Evolutionary conservation across 2,113 vertebrate species (phyloP).

Genomic region (Athene noctua): DNA sequence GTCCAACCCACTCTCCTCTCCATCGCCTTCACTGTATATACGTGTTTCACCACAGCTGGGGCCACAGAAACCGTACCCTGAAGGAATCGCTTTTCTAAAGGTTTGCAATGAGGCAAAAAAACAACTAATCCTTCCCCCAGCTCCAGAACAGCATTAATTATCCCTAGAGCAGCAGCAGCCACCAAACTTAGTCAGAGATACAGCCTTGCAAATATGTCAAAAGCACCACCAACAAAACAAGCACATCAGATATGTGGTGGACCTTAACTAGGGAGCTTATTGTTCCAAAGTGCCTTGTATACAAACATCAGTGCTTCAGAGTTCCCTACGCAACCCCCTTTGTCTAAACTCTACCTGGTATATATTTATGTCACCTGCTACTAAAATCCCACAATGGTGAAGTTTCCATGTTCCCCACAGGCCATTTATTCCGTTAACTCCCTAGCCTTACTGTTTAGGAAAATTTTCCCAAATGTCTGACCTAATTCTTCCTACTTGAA

Average conservation of each 20-base stretch:
- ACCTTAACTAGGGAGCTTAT: background rate
- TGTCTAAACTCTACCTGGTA: background rate
- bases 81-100: background rate
- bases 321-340: background rate
- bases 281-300: rapidly evolving
- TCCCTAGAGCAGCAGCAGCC: background rate
- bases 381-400: background rate
- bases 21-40: background rate
- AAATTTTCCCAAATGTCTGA: background rate
- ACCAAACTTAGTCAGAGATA: background rate
- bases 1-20: background rate
- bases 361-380: background rate
- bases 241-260: rapidly evolving
- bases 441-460: background rate
- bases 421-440: background rate
- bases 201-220: background rate
- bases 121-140: background rate
- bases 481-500: background rate
- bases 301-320: background rate
- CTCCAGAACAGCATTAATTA: background rate
- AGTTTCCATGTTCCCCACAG: background rate
- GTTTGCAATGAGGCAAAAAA: background rate
- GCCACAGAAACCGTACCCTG: background rate
- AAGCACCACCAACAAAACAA: background rate
- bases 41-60: background rate